Conservation (phyloP, 2,888 invertebrate genomes). For the Drosophila nr. medialis region DNA sequence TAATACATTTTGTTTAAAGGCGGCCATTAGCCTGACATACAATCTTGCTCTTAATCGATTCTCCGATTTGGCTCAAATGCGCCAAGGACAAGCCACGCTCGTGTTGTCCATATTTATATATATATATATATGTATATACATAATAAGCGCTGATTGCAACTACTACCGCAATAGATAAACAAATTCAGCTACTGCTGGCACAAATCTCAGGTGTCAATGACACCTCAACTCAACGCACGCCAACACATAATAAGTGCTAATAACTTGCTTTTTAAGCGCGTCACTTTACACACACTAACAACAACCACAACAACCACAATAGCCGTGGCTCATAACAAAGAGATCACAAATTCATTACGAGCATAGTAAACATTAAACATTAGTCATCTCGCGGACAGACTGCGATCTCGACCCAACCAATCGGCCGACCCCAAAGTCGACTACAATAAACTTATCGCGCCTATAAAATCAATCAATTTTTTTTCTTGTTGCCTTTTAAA, state of each 20-base stretch:
- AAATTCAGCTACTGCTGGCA: slow-evolving; percentile 5
- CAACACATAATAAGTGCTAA: slow-evolving; percentile 56
- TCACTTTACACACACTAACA: slow-evolving; percentile 33
- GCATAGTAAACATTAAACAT: slow-evolving; percentile 47
- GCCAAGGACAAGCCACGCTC: background rate
- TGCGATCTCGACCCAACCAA: slow-evolving; percentile 8
- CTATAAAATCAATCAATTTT: slow-evolving; percentile 74
- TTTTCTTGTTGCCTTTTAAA: slow-evolving; percentile 22
- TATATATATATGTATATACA: too few relatives aligned
- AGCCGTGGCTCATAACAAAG: slow-evolving; percentile 53
- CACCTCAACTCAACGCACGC: slow-evolving; percentile 37
- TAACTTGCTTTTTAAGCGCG: slow-evolving; percentile 56
- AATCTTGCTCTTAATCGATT: slow-evolving; percentile 41
- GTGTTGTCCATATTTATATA: too few relatives aligned
- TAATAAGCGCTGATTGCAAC: background rate
- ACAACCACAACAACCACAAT: slow-evolving; percentile 26
- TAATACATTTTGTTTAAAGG: slow-evolving; percentile 43
- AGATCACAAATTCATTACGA: slow-evolving; percentile 54
- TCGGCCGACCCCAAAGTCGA: slow-evolving; percentile 38
- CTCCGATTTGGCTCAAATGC: slow-evolving; percentile 19
- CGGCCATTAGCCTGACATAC: slow-evolving; percentile 18
- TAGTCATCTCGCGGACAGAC: slow-evolving; percentile 62
- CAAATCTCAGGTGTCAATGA: slow-evolving; percentile 49
- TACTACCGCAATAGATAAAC: background rate
- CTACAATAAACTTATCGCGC: slow-evolving; percentile 72